Evolutionary conservation across 2,113 vertebrate genomes (phyloP), one percentile per base, ranked within the genome.

Genomic region (Centrocercus urophasianus): DNA sequence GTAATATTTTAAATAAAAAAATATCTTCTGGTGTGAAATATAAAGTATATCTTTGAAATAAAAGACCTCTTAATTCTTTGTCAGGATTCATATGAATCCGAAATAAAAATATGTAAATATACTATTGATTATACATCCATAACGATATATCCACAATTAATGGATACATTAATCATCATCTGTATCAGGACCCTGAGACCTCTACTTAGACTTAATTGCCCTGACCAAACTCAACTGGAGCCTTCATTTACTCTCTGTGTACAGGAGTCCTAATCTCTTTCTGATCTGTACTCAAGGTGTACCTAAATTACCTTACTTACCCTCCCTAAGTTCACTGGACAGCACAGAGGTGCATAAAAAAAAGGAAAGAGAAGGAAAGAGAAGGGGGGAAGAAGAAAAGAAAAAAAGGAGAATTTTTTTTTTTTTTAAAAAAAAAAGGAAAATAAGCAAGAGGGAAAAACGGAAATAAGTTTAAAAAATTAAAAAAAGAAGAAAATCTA

Each of bases 211-310:
- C 11, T 63, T 81, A 72, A 67, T 16, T 80, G 13, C 5, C 22
- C 22, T 57, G 74, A 48, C 3, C 18, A 67, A 13, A 6, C 18
- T 72, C 4, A 18, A 5, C 4, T 28, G 50, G 12, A 10, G 6
- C 17, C 3, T 79, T 48, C 25, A 21, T 9, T 22, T 17, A 34
- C 21, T 6, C 1, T 54, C 9, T 65, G 12, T n/a, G n/a, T 4
- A 24, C 17, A 18, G 8, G 9, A 8, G 34, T 11, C 14, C 8
- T 47, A 10, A 16, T 34, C 10, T 13, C 10, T 28, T 57, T 38
- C 36, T 43, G 30, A 42, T 21, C 8, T 67, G 10, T 48, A 11
- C 4, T 12, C 5, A 54, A 57, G 36, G 1, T n/a, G 1, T 0
- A 0, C 24, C 13, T 60, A 17, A 25, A 42, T 52, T 30, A 30